Base-by-base conservation (phyloP, 2,888 invertebrate species). In the Synergus gifuensis region DNA sequence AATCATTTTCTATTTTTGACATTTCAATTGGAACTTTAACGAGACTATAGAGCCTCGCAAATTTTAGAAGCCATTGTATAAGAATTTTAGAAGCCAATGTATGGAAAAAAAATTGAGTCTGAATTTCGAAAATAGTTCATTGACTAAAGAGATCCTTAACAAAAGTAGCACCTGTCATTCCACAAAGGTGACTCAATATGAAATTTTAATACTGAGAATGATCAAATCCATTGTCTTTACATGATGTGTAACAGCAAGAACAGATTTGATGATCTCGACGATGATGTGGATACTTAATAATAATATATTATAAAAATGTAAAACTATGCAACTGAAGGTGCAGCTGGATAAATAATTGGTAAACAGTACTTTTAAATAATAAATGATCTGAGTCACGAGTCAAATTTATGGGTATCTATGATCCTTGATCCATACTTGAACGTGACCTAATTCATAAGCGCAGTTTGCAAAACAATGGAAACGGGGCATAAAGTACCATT, bases 401-500 rank as follows among this genome's bases (percentile, higher is more conserved):
- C 28, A 54, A 73, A 73, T 54, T 73, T 73, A 73, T 54, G 28
- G n/a, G 11, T 54, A 73, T 54, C 36, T 73, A 2, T 54, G 28
- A 73, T 36, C 54, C n/a, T 8, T 69, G 69, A 69, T 54, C 69
- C 54, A 54, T 54, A 49, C 49, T 42, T 42, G 66, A 66, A 66
- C 66, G 42, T 66, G 42, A 42, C 40, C 42, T 66, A 66, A 66
- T 73, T 73, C 14, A 16, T 46, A 36, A 49, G 28, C 4, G 44
- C 22, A 69, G 46, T 46, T 69, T 69, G 16, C 8, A 54, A 54
- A 73, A 73, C 54, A 73, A 73, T 73, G 16, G 28, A 54, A 73
- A 69, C 11, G 16, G 64, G 16, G 2, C 7, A 40, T 64, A 8
- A 64, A 42, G 11, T 64, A 42, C 1, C 2, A 40, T n/a, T 18